A percentile compares a stretch with the other conserved stretches of the same genome.
Evolutionary conservation across 37 sponge, comb jelly and placozoan genomes (phyloP).

Genomic region (Spongia lamella): DNA sequence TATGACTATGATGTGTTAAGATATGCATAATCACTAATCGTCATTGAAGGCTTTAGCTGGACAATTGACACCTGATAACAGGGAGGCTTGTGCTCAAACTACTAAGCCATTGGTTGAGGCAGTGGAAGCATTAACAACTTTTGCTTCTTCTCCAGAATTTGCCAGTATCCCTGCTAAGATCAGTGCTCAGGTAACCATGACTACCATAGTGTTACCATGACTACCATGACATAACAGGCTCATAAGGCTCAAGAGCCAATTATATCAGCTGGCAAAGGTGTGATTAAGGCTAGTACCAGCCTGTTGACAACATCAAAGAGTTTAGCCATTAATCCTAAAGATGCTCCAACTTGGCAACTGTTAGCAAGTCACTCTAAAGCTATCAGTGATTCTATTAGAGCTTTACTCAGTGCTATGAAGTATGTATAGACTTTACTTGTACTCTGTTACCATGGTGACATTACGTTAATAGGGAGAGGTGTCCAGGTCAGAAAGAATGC

Average conservation of each 20-base stretch:
- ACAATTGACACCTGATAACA: conserved; percentile 11
- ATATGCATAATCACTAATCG: not conserved
- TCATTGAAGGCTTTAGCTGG: not conserved
- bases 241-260: not conserved
- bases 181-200: too few relatives aligned
- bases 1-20: not conserved
- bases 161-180: conserved; percentile 60
- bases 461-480: conserved; percentile 23
- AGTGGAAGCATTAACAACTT: conserved; percentile 58
- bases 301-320: conserved; percentile 82
- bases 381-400: too few relatives aligned
- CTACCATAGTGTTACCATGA: too few relatives aligned
- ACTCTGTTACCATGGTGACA: not conserved
- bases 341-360: conserved; percentile 90
- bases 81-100: conserved; percentile 38
- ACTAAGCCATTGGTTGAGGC: conserved; percentile 59
- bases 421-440: not conserved
- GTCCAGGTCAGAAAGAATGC: conserved; percentile 71
- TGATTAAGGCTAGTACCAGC: conserved; percentile 72
- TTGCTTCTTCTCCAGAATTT: conserved; percentile 72
- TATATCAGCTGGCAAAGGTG: conserved; percentile 61
- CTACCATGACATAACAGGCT: too few relatives aligned
- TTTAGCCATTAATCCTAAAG: conserved; percentile 85
- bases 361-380: conserved; percentile 82
- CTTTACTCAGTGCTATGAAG: not conserved